A percentile compares a stretch with the other conserved stretches of the same genome.
phyloP scores from a whole-genome alignment of 2,888 invertebrate genomes.

The Pristionchus exspectatus region DNA sequence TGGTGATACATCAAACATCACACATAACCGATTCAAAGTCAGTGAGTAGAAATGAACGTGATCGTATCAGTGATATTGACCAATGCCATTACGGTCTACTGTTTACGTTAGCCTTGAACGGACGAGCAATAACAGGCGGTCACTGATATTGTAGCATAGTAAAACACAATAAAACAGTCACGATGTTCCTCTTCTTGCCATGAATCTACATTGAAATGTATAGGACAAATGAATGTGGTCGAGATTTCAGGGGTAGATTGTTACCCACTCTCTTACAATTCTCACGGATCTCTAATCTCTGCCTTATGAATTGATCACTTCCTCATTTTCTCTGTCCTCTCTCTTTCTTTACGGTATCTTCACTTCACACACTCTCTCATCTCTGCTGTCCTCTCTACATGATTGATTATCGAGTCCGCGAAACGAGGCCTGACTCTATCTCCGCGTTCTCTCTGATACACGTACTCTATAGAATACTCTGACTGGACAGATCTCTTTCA shows the following conservation, averaged over 20 bases:
- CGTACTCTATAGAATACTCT: neutral
- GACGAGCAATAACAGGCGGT: neutral
- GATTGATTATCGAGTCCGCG: constrained; percentile 35
- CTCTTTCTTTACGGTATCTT: neutral
- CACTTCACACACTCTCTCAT: neutral
- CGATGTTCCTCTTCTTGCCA: neutral
- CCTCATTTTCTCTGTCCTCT: constrained; percentile 23
- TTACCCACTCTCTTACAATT: neutral
- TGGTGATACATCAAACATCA: neutral
- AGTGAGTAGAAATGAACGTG: neutral
- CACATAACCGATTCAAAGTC: neutral
- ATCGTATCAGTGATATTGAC: constrained; percentile 20
- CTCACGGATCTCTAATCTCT: constrained; percentile 37
- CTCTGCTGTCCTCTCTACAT: constrained; percentile 21
- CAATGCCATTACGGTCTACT: neutral
- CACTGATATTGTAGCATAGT: neutral
- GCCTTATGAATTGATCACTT: constrained; percentile 24
- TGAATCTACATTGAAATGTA: neutral
- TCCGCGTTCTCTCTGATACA: neutral
- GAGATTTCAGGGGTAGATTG: neutral
- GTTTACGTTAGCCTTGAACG: constrained; percentile 32
- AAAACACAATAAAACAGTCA: neutral
- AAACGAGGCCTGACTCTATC: neutral
- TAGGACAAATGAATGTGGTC: neutral
- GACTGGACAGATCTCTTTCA: neutral